A percentile compares a stretch with the other conserved stretches of the same genome.
Evolutionary conservation across 30 jellyfish, hydroid and myxozoan species (phyloP).

Genomic region (Turritopsis dohrnii): DNA sequence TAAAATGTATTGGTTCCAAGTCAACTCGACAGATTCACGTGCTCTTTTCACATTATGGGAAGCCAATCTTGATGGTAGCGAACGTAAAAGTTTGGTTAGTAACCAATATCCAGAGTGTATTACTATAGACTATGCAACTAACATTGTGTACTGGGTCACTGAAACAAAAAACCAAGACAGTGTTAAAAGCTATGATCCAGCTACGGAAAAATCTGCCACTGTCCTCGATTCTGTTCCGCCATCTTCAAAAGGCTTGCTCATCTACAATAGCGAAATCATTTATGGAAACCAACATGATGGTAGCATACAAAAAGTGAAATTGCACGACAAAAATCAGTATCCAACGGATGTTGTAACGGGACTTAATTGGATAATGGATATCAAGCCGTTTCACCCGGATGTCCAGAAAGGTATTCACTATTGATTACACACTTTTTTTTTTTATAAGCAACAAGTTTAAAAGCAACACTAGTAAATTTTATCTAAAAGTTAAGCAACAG

Average conservation of each 20-base stretch:
- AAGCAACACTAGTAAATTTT: no score
- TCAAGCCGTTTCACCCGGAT: conserved; percentile 57
- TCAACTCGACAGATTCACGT: not conserved
- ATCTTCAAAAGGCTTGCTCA: conserved; percentile 54
- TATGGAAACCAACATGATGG: conserved; percentile 22
- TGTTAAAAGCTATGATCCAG: conserved; percentile 54
- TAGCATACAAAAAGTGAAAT: not conserved
- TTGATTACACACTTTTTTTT: no score
- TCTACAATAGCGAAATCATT: conserved; percentile 45
- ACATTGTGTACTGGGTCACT: conserved; percentile 62
- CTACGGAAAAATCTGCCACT: conserved; percentile 29
- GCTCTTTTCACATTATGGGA: conserved; percentile 30
- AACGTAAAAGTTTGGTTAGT: conserved; percentile 35
- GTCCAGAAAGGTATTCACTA: conserved; percentile 16
- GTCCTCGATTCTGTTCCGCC: conserved; percentile 34
- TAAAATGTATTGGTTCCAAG: conserved; percentile 70
- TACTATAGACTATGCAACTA: conserved; percentile 54
- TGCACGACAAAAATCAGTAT: not conserved
- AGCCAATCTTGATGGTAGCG: conserved; percentile 74
- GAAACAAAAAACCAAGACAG: conserved; percentile 33
- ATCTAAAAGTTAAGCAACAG: no score
- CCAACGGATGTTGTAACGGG: conserved; percentile 29
- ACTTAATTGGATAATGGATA: conserved; percentile 53
- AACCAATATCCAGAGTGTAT: conserved; percentile 48
- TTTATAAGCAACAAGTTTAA: no score